Base-by-base conservation (phyloP, 2,797 vertebrate species). In the Mionectes olivaceus region DNA sequence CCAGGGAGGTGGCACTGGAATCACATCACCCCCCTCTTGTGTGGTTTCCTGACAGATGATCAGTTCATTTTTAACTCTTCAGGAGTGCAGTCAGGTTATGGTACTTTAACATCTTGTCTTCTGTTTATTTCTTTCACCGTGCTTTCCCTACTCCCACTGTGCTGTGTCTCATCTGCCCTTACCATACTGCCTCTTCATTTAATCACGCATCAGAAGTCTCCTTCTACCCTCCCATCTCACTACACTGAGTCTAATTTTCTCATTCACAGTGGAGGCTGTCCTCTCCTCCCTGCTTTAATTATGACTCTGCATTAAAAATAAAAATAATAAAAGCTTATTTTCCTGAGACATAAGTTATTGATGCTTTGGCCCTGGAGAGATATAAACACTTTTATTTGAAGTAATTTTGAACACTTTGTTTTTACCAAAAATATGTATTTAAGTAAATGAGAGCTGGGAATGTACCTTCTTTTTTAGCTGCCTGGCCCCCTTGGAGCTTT, bases 261-360 rank as follows among this genome's bases (percentile, higher is more conserved):
- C 95, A 87, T 94, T 91, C 96, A 97, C 92, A 95, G 91, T 97
- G 95, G 89, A 95, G 89, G 92, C 65, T 95, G 88, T 83, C 84
- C 68, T 96, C 92, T 96, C 93, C 93, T 95, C 93, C 84, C 93
- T 93, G 83, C 84, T 96, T 96, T 94, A 95, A 97, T 96, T 96
- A 97, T 82, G 79, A 90, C 49, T 90, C 53, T 88, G 82, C 79
- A 90, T 93, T 90, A 77, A 94, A 94, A 94, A 87, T 69, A 95
- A 92, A 94, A 83, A 93, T 85, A 95, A 93, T 83, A 93, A 90
- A 95, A 90, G 56, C 53, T 89, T 15, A 19, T 92, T 87, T 96
- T 95, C 87, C 85, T 90, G 63, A 93, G 43, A 88, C 43, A 61
- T 24, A 91, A 83, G 92, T 94, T 85, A 91, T 80, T 92, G 73